These are phyloP conservation scores for Camponotus fellah DNA, from an alignment of 2,888 invertebrate genomes.

Conservation along the genomic window DNA sequence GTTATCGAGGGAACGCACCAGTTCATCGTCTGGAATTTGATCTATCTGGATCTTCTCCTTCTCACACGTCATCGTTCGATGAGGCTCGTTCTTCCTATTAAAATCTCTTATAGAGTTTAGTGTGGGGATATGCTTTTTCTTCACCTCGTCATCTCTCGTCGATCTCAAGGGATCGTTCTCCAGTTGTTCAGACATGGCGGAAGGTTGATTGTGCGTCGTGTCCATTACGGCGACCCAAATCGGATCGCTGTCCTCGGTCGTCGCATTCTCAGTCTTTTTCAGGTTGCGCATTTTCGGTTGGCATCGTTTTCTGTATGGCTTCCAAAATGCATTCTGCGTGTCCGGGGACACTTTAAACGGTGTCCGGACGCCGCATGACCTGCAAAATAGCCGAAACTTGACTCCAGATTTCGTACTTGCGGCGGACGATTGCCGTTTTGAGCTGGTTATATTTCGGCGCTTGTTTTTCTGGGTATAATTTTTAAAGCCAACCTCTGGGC, in stretches of 20 bases:
- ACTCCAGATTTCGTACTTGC: conserved; percentile 70
- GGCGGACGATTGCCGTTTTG: conserved; percentile 59
- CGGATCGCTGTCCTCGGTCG: conserved; percentile 67
- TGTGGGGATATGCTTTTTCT: conserved; percentile 51
- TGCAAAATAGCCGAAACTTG: conserved; percentile 84
- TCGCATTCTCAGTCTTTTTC: conserved; percentile 52
- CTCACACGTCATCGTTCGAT: conserved; percentile 18
- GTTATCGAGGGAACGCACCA: conserved; percentile 52
- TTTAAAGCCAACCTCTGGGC: conserved; percentile 63
- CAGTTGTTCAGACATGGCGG: conserved; percentile 54
- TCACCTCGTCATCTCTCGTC: conserved; percentile 10
- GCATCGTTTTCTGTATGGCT: conserved; percentile 68
- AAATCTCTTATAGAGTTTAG: conserved; percentile 44
- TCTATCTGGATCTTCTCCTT: conserved; percentile 2
- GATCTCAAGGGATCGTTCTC: conserved; percentile 47
- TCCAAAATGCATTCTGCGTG: conserved; percentile 78
- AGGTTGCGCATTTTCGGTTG: conserved; percentile 39
- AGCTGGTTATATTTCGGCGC: conserved; percentile 57
- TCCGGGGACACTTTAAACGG: conserved; percentile 80
- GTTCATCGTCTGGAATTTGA: conserved; percentile 18
- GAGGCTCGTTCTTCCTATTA: neutral
- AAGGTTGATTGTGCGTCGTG: conserved; percentile 58
- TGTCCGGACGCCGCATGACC: conserved; percentile 80
- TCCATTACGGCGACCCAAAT: conserved; percentile 73
- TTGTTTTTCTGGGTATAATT: conserved; percentile 57